Conservation (phyloP, 2,113 vertebrate genomes). For the Orycteropus afer region DNA sequence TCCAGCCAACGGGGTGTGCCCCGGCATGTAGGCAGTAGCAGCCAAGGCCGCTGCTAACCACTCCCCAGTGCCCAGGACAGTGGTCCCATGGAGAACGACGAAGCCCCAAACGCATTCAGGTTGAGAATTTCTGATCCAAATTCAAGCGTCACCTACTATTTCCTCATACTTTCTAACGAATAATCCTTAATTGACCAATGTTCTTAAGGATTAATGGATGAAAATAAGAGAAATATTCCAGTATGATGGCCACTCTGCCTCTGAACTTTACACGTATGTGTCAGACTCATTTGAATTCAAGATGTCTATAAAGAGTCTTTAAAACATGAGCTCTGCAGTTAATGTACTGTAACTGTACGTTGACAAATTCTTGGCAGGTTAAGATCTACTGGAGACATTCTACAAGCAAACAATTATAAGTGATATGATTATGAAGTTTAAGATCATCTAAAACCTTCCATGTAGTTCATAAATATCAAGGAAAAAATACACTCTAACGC, state of each 20-base stretch:
- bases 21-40: background rate
- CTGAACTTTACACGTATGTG: background rate
- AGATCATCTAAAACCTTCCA: background rate
- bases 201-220: background rate
- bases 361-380: background rate
- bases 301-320: background rate
- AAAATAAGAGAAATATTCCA: background rate
- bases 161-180: background rate
- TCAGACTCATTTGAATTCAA: background rate
- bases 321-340: background rate
- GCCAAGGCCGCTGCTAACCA: background rate
- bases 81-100: rapidly evolving
- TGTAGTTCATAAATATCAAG: background rate
- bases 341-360: background rate
- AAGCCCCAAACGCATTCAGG: background rate
- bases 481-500: background rate
- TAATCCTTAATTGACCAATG: background rate
- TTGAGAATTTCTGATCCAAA: background rate
- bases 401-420: background rate
- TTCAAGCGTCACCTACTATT: too few species aligned
- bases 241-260: background rate
- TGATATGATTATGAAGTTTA: background rate
- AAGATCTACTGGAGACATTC: background rate
- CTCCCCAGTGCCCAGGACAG: background rate
- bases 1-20: too few species aligned